Percentiles rank a stretch among this genome's conserved stretches.
phyloP scores from a whole-genome alignment of 2,888 invertebrate species.

The Sarcophaga subvicina region DNA sequence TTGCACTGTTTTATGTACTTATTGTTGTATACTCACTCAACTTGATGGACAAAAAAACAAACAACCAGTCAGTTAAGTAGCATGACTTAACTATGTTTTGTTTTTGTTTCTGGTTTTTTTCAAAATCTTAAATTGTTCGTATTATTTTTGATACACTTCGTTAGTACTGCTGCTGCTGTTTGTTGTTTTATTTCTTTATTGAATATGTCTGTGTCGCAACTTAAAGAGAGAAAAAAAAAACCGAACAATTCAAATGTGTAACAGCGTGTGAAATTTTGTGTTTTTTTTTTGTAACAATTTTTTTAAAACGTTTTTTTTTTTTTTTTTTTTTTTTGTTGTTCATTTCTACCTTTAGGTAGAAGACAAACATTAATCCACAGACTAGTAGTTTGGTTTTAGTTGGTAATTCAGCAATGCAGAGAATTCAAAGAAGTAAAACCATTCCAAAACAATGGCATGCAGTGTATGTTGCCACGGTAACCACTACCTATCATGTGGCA shows the following conservation, averaged over 20 bases:
- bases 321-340: constrained; percentile 65
- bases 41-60: not conserved
- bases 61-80: not conserved
- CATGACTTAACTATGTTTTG: not conserved
- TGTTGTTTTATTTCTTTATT: constrained; percentile 17
- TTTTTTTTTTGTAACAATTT: constrained; percentile 64
- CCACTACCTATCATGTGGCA: no score
- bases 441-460: no score
- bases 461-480: no score
- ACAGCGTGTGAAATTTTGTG: constrained; percentile 70
- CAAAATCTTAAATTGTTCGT: constrained; percentile 2
- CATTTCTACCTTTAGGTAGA: not conserved
- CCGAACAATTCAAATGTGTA: constrained; percentile 67
- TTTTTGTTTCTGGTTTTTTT: not conserved
- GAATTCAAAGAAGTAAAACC: no score
- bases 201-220: constrained; percentile 48
- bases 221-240: not conserved
- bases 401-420: not conserved
- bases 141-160: constrained; percentile 35
- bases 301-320: constrained; percentile 54
- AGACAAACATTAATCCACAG: not conserved
- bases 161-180: not conserved
- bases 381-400: not conserved
- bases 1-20: not conserved
- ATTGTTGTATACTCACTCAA: not conserved